Conservation (phyloP, 2,888 invertebrate species). For the Ormyrus pomaceus region DNA sequence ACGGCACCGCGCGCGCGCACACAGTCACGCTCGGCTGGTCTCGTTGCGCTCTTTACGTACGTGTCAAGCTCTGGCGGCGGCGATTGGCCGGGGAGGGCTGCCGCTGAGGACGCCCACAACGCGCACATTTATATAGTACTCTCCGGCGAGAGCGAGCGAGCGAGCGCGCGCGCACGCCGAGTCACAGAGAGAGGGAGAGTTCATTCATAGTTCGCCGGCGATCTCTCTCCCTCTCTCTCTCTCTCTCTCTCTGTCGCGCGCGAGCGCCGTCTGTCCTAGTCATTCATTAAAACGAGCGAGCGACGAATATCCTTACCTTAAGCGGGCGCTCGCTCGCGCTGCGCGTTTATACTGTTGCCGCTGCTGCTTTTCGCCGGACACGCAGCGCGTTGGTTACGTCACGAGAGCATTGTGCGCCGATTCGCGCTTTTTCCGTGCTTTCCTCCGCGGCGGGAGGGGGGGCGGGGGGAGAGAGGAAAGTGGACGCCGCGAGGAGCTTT, state of each 20-base stretch:
- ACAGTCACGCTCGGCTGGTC: too few species aligned
- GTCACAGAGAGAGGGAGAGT: slow-evolving; percentile 43
- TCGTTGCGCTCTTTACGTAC: not conserved
- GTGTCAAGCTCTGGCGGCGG: slow-evolving; percentile 29
- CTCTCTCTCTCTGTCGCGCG: slow-evolving; percentile 27
- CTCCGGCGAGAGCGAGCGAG: not conserved
- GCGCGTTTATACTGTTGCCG: not conserved
- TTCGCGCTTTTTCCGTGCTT: not conserved
- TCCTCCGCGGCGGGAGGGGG: not conserved
- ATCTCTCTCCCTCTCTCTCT: not conserved
- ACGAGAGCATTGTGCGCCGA: too few species aligned
- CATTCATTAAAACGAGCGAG: slow-evolving; percentile 31
- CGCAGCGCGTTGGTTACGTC: not conserved
- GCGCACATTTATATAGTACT: slow-evolving; percentile 70
- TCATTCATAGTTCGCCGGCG: slow-evolving; percentile 71
- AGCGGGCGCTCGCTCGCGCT: slow-evolving; percentile 16
- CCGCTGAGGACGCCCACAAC: slow-evolving; percentile 70
- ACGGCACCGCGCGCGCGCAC: not conserved
- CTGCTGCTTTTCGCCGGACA: not conserved
- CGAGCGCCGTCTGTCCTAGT: not conserved
- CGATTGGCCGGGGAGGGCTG: slow-evolving; percentile 66
- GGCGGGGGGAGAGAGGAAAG: too few species aligned
- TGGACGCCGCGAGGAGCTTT: too few species aligned
- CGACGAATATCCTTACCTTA: slow-evolving; percentile 19
- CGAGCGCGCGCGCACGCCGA: not conserved